These are phyloP conservation scores for Sitobion miscanthi DNA, from an alignment of 1,140 invertebrate genomes.

Conservation along the genomic window DNA sequence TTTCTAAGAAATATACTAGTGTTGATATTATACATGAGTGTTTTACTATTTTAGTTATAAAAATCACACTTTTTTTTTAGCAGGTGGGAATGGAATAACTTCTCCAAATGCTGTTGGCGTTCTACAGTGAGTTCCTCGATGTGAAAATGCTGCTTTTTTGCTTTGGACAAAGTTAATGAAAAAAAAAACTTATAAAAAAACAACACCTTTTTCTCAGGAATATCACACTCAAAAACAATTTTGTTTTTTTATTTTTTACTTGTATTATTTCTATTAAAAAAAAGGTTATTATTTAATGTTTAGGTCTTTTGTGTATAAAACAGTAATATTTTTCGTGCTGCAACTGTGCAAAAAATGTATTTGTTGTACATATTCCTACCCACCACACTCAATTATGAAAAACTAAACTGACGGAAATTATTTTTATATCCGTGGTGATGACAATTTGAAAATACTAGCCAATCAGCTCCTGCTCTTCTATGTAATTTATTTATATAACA, in stretches of 20 bases:
- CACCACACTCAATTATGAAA: background rate
- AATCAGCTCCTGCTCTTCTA: constrained; percentile 37
- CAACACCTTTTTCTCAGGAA: constrained; percentile 54
- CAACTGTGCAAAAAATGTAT: constrained; percentile 23
- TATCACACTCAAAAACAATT: constrained; percentile 53
- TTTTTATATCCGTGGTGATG: background rate
- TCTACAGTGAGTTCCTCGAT: constrained; percentile 50
- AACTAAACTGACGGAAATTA: constrained; percentile 20
- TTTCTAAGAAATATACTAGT: background rate
- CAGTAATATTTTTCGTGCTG: constrained; percentile 36
- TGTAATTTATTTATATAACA: constrained; percentile 55
- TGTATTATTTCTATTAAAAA: constrained; percentile 56
- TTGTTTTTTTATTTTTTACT: constrained; percentile 54
- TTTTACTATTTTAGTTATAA: constrained; percentile 22
- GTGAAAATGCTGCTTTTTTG: constrained; percentile 37
- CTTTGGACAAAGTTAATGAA: constrained; percentile 52
- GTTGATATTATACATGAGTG: background rate
- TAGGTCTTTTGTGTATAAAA: constrained; percentile 55
- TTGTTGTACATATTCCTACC: constrained; percentile 33
- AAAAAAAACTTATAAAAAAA: constrained; percentile 28
- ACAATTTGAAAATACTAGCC: constrained; percentile 37
- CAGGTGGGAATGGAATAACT: constrained; percentile 51
- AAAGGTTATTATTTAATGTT: constrained; percentile 56
- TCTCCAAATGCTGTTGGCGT: constrained; percentile 54
- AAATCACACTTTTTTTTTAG: constrained; percentile 9